phyloP scores from a whole-genome alignment of 2,888 invertebrate species.

The Aphrophora alni region DNA sequence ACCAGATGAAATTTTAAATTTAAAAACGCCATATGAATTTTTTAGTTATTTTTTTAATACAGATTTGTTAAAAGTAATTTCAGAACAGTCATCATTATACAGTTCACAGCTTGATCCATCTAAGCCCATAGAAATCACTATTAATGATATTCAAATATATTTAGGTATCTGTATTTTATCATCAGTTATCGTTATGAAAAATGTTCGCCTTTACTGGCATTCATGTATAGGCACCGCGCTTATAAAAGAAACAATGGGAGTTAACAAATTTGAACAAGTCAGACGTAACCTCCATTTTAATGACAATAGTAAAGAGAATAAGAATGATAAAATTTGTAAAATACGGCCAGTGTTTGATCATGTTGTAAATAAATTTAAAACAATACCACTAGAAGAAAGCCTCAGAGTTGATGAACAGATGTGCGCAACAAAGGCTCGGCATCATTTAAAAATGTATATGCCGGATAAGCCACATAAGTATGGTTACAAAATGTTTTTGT shows the following conservation, averaged over 20 bases:
- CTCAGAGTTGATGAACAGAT: slow-evolving; percentile 37
- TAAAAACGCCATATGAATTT: not conserved
- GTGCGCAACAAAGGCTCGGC: slow-evolving; percentile 46
- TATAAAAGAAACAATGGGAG: slow-evolving; percentile 10
- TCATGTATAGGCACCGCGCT: not conserved
- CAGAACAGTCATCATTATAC: not conserved
- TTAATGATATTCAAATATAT: not conserved
- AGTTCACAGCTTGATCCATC: not conserved
- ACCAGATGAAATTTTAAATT: no score
- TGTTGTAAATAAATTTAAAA: not conserved
- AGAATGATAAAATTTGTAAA: slow-evolving; percentile 18
- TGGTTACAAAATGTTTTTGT: slow-evolving; percentile 53
- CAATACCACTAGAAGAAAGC: slow-evolving; percentile 15
- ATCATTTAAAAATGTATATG: slow-evolving; percentile 43
- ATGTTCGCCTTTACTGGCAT: not conserved
- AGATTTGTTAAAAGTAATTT: not conserved
- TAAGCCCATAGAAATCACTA: not conserved
- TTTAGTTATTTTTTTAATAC: not conserved
- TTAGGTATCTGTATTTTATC: not conserved
- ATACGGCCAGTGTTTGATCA: slow-evolving; percentile 11
- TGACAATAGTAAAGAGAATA: slow-evolving; percentile 10
- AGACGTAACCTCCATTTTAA: slow-evolving; percentile 21
- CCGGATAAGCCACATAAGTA: slow-evolving; percentile 40
- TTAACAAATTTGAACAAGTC: slow-evolving; percentile 18
- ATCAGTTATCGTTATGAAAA: not conserved